Evolutionary conservation across 2,888 invertebrate species (phyloP).

Genomic region (Synanthedon vespiformis): DNA sequence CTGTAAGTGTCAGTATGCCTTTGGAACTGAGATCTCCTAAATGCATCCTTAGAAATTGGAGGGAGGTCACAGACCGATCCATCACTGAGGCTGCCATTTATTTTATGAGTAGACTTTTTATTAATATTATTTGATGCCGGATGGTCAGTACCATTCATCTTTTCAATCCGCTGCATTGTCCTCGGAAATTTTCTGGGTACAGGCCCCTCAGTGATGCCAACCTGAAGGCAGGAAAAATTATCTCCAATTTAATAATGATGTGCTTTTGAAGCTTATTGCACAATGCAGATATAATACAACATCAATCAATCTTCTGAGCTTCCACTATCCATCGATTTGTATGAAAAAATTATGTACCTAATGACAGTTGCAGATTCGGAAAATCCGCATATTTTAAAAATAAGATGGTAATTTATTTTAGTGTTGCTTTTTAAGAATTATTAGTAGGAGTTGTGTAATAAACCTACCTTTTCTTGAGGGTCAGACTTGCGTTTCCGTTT

Average conservation of each 20-base stretch:
- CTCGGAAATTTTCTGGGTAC: constrained; percentile 62
- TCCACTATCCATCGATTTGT: constrained; percentile 46
- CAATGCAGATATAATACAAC: constrained; percentile 26
- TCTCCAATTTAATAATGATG: constrained; percentile 69
- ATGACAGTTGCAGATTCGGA: neutral
- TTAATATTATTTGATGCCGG: constrained; percentile 29
- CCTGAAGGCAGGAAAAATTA: constrained; percentile 71
- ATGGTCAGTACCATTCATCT: constrained; percentile 38
- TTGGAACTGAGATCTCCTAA: constrained; percentile 32
- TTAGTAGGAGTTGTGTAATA: neutral
- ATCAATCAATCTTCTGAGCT: constrained; percentile 58
- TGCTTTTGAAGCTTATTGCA: constrained; percentile 55
- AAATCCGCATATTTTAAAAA: neutral
- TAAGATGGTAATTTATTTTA: neutral
- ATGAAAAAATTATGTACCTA: neutral
- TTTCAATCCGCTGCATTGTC: constrained; percentile 53
- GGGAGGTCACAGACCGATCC: constrained; percentile 47
- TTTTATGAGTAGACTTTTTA: constrained; percentile 29
- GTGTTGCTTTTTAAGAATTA: neutral
- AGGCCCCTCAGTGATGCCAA: constrained; percentile 69
- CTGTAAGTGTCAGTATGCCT: constrained; percentile 23
- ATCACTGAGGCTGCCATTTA: constrained; percentile 52
- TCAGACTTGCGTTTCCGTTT: constrained; percentile 67
- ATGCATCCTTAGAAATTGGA: constrained; percentile 30
- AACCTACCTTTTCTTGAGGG: constrained; percentile 28